Base-by-base conservation (phyloP, 1,140 invertebrate genomes). In the Cylas formicarius region DNA sequence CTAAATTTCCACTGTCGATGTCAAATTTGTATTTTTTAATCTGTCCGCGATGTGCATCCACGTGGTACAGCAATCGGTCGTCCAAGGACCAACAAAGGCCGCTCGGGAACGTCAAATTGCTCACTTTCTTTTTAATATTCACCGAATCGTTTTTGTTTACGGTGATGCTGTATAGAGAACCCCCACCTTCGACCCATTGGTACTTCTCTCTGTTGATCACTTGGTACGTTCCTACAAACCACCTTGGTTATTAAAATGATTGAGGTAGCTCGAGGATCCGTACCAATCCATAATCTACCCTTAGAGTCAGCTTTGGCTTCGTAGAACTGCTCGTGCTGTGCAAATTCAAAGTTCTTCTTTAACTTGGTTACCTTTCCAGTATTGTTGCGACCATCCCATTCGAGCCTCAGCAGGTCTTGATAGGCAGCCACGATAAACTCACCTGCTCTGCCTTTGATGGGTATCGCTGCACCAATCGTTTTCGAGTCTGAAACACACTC, bases 281-380 rank as follows among this genome's bases (percentile, higher is more conserved):
- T 57, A 82, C 85, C 85, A 39, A 75, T 72, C 76, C 82, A 89
- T 2, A 91, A 65, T 24, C 85, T 68, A 19, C 89, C 89, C 6
- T 57, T 63, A 0, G 76, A 71, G 63, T 93, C 89, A 47, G 80
- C 81, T 67, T 92, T 93, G 11, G 78, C 89, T 63, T 92, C 88
- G 56, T 92, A 92, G 48, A 86, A 77, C 50, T 85, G 71, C 52
- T 81, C 87, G 2, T 62, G 65, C 0, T 61, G 53, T 16, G 44
- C 40, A 8, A 33, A n/a, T 13, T 44, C 23, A 8, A 44, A 40
- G 9, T 44, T 34, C n/a, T 10, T 18, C 6, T 38, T n/a, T 7
- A 50, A 16, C 33, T 49, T 31, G 1, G 16, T 21, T 4, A 43
- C 3, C 8, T 9, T 37, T 2, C 22, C 33, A n/a, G 24, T 35